Percentiles rank a stretch among this genome's conserved stretches.
Evolutionary conservation across 2,113 vertebrate species (phyloP).

Genomic region (Rhadina sibilatrix): DNA sequence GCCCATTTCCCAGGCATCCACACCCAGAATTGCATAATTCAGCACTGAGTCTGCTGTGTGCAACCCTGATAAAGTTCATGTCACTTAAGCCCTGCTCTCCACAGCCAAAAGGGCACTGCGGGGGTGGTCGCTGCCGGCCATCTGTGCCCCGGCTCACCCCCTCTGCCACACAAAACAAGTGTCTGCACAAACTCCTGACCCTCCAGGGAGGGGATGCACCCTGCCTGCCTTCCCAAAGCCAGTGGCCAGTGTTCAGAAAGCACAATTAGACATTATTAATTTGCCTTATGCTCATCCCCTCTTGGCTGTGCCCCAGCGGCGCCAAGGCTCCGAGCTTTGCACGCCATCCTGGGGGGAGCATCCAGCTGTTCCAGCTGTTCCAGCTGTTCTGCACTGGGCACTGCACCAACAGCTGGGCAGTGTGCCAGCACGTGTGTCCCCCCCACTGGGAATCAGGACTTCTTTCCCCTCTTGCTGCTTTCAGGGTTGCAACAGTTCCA

Average conservation of each 20-base stretch:
- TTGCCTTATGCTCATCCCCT: not conserved
- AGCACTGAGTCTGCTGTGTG: accelerated
- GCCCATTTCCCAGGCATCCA: not conserved
- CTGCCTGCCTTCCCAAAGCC: not conserved
- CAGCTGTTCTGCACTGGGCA: not conserved
- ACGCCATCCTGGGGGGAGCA: not conserved
- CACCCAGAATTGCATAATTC: not conserved
- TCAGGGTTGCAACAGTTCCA: not conserved
- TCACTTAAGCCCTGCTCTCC: not conserved
- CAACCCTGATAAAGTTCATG: accelerated
- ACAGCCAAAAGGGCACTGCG: accelerated
- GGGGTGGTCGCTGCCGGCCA: not conserved
- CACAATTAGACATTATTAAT: not conserved
- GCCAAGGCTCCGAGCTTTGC: not conserved
- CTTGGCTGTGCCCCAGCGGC: not conserved
- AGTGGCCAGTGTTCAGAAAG: not conserved
- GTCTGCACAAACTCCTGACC: not conserved
- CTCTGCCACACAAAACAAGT: not conserved
- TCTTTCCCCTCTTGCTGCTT: not conserved
- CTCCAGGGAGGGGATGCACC: not conserved
- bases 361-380: not conserved
- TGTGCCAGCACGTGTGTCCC: not conserved
- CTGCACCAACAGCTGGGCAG: not conserved
- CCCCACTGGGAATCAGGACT: not conserved
- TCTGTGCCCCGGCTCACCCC: not conserved